Conservation (phyloP, 2,888 invertebrate genomes). For the Baronia brevicornis region DNA sequence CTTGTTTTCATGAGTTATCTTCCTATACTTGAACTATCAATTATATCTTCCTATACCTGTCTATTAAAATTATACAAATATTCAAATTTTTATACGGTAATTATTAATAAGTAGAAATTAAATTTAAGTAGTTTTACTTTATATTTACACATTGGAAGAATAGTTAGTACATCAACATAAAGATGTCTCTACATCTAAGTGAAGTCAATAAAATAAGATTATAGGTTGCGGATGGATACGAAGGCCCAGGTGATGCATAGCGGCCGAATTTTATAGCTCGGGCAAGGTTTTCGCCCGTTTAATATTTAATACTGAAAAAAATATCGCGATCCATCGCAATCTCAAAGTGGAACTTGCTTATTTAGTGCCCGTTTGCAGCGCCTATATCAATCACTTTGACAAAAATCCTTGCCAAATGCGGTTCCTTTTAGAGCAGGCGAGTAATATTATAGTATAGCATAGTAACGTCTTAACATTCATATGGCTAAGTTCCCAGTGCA, state of each 20-base stretch:
- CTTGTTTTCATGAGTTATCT: too few relatives aligned
- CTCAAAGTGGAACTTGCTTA: constrained; percentile 49
- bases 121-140: too few relatives aligned
- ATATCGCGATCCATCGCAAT: constrained; percentile 45
- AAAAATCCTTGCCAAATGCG: constrained; percentile 26
- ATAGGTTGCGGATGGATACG: constrained; percentile 46
- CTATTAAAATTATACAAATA: too few relatives aligned
- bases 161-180: constrained; percentile 4
- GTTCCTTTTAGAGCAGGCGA: constrained; percentile 11
- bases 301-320: constrained; percentile 37
- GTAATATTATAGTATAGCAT: not conserved
- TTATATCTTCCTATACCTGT: too few relatives aligned
- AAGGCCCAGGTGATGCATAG: constrained; percentile 64
- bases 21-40: too few relatives aligned
- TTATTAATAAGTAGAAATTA: too few relatives aligned
- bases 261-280: constrained; percentile 60
- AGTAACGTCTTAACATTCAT: not conserved
- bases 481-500: too few relatives aligned
- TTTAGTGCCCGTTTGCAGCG: constrained; percentile 25
- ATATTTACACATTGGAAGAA: not conserved
- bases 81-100: too few relatives aligned
- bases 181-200: constrained; percentile 30
- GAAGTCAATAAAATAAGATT: constrained; percentile 68
- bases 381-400: constrained; percentile 25
- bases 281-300: constrained; percentile 57